These are phyloP conservation scores for Heliconius hermathena DNA, from an alignment of 1,140 invertebrate species.

Conservation along the genomic window DNA sequence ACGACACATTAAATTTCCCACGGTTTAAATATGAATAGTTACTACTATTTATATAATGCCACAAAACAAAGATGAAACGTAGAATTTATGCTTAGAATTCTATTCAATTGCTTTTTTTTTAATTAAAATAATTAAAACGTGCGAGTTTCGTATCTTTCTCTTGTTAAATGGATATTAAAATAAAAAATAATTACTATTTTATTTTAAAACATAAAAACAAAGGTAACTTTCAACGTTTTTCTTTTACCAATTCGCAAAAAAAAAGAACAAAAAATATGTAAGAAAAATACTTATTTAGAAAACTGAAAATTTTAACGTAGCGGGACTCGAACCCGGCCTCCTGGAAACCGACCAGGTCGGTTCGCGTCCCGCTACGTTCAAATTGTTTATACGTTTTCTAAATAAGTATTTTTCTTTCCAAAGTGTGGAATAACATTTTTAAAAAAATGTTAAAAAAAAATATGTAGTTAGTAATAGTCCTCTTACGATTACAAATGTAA, in stretches of 20 bases:
- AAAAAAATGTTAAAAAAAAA: neutral
- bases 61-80: neutral
- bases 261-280: neutral
- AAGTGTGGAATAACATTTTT: too few species aligned
- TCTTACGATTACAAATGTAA: slow-evolving; percentile 25
- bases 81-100: neutral
- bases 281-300: too few species aligned
- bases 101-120: slow-evolving; percentile 8
- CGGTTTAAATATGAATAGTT: slow-evolving; percentile 5
- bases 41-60: neutral
- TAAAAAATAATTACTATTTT: neutral
- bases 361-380: too few species aligned
- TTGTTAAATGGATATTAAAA: neutral
- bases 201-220: neutral
- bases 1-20: slow-evolving; percentile 27
- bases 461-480: neutral
- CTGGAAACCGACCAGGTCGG: too few species aligned
- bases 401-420: too few species aligned
- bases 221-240: neutral
- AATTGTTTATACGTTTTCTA: too few species aligned
- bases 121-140: slow-evolving; percentile 6
- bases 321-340: too few species aligned
- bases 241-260: neutral
- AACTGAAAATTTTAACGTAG: too few species aligned
- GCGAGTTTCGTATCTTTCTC: neutral